A percentile compares a stretch with the other conserved stretches of the same genome.
These are phyloP conservation scores for Dendrolimus punctatus DNA, from an alignment of 1,140 invertebrate species.

Conservation along the genomic window DNA sequence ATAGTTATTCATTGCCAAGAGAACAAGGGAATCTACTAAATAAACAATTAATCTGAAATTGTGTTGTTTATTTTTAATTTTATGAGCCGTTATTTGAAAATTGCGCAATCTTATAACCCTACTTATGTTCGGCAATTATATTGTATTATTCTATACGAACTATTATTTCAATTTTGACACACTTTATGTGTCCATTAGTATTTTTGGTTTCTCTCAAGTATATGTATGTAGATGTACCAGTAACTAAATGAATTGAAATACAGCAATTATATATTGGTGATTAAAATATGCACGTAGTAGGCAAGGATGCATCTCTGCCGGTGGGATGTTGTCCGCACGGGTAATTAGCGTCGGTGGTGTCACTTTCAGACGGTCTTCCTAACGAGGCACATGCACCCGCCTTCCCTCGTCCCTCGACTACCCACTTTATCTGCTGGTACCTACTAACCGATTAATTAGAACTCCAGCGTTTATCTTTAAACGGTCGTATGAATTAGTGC, in stretches of 20 bases:
- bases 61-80: too few species aligned
- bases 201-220: neutral
- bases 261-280: conserved; percentile 13
- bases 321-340: conserved; percentile 36
- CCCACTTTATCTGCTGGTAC: neutral
- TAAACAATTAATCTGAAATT: too few species aligned
- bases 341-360: conserved; percentile 58
- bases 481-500: conserved; percentile 2
- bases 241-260: conserved; percentile 1
- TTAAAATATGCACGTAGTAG: conserved; percentile 16
- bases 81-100: too few species aligned
- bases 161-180: neutral
- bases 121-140: too few species aligned
- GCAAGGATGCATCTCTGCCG: conserved; percentile 11
- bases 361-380: conserved; percentile 56
- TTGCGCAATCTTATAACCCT: too few species aligned
- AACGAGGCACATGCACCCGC: conserved; percentile 44
- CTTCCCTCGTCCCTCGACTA: conserved; percentile 1
- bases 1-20: too few species aligned
- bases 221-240: neutral
- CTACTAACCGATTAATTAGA: conserved; percentile 51
- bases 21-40: too few species aligned
- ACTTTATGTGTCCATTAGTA: neutral
- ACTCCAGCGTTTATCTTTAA: conserved; percentile 29
- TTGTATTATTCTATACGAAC: too few species aligned